Base-by-base conservation (phyloP, 2,113 vertebrate species). In the Centropristis striata region DNA sequence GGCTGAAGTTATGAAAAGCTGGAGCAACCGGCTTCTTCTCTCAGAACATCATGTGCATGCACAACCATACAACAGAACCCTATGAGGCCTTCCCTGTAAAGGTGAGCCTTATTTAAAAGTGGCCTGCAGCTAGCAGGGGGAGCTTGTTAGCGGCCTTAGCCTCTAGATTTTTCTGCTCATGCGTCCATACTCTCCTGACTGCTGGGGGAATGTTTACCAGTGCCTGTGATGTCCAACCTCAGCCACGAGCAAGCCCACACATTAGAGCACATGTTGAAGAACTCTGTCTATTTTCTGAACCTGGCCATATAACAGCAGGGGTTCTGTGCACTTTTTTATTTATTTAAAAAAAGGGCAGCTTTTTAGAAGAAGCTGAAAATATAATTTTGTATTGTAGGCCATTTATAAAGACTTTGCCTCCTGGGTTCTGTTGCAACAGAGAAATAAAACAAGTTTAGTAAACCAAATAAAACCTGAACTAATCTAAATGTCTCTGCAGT, bases 381-480 rank as follows among this genome's bases (percentile, higher is more conserved):
- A 53, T 28, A 7, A 12, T 16, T 41, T 36, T 37, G 44, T 10
- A 32, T 13, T 21, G 42, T 16, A 39, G 36, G 55, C 32, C 32
- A 39, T 39, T 61, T 25, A 28, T 37, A 71, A 37, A 47, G 41
- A 23, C 9, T 0, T 25, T 44, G n/a, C 12, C 51, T 44, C 67
- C 39, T 32, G 51, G 39, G 67, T 12, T 44, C 21, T 18, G 32
- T 12, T 44, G 28, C 51, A 39, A 23, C 32, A 21, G 9, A 72
- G 44, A 12, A 47, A 13, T 18, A 21, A 16, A 61, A 78, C 23
- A 61, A 61, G 32, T 58, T 61, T 23, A 37, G n/a, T 9, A 23
- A 57, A 72, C 28, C n/a, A 25, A 25, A 50, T 59, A 18, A 71
- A 59, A 47, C 42, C 20, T 47, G 41, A 60, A 49, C 44, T 59